Evolutionary conservation across 2,797 vertebrate genomes (phyloP), one percentile per base, ranked within the genome.

Genomic region (Glyptemys insculpta): DNA sequence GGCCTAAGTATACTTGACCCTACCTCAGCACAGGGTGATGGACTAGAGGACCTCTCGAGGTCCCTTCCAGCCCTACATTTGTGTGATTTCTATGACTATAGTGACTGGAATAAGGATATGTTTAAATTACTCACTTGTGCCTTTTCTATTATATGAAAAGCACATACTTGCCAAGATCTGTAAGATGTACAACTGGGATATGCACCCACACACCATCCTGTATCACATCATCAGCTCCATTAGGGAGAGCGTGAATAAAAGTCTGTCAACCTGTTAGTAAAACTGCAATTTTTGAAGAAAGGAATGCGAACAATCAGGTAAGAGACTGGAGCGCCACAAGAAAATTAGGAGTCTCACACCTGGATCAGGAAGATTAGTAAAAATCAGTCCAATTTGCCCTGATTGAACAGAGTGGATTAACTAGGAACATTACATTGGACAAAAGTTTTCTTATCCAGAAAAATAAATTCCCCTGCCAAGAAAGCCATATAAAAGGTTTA

Each of bases 251-350:
- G 53, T 29, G 78, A 41, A 53, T 90, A 88, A 52, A 44, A 76
- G 29, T 27, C n/a, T 68, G 44, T 47, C 78, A 89, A 79, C 14
- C 83, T 65, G 3, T 25, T 54, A 85, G 65, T 93, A 57, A 49
- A 84, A 23, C 25, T 18, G 49, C 5, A 11, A 16, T 14, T 76
- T 88, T 85, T 2, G 53, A 84, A 82, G 47, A 54, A 18, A 18
- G 19, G 11, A 52, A 6, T 7, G 10, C 6, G 0, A 8, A 4
- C 1, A 15, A 52, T 80, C 2, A 29, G 14, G 41, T 1, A 0
- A 80, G 68, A 83, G n/a, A 11, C 54, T 23, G 7, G 15, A 18
- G 14, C 7, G 44, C 7, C 47, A 14, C 76, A 74, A 41, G 53
- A 79, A 68, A n/a, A 49, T 44, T 0, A 21, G 41, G 2, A n/a